phyloP scores from a whole-genome alignment of 2,888 invertebrate species.

The Sphinx pinastri region DNA sequence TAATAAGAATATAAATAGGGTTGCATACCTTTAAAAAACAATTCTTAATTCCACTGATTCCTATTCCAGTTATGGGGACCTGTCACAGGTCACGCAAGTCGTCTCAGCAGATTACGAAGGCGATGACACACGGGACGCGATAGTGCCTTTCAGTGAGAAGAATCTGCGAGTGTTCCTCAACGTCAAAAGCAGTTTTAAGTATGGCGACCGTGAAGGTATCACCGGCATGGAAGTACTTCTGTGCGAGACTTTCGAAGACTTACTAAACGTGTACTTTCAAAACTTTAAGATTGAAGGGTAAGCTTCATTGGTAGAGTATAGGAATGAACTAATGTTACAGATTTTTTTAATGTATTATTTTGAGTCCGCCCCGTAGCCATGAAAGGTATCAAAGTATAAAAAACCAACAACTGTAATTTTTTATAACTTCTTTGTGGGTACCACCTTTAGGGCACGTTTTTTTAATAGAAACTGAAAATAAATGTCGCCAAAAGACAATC shows the following conservation, averaged over 20 bases:
- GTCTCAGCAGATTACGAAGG: constrained; percentile 91
- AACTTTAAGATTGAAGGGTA: constrained; percentile 91
- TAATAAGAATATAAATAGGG: too few species aligned
- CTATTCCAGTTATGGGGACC: constrained; percentile 86
- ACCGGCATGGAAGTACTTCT: constrained; percentile 95
- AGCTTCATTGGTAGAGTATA: constrained; percentile 48
- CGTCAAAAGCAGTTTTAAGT: constrained; percentile 56
- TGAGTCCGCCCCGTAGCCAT: neutral
- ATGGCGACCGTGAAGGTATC: constrained; percentile 79
- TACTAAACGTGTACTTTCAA: constrained; percentile 92
- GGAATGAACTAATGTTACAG: too few species aligned
- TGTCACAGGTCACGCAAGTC: constrained; percentile 91
- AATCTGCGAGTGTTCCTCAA: constrained; percentile 77
- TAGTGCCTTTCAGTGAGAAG: constrained; percentile 86
- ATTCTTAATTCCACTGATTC: neutral
- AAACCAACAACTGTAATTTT: too few species aligned
- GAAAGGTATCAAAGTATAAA: too few species aligned
- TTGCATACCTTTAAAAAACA: too few species aligned
- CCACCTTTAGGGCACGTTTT: too few species aligned
- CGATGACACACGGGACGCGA: constrained; percentile 84
- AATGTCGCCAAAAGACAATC: too few species aligned
- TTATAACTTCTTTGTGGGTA: too few species aligned
- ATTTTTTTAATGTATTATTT: constrained; percentile 34
- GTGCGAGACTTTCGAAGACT: constrained; percentile 92
- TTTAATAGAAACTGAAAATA: too few species aligned